A percentile compares a stretch with the other conserved stretches of the same genome.
phyloP scores from a whole-genome alignment of 1,140 invertebrate species.

The Babylonia areolata region DNA sequence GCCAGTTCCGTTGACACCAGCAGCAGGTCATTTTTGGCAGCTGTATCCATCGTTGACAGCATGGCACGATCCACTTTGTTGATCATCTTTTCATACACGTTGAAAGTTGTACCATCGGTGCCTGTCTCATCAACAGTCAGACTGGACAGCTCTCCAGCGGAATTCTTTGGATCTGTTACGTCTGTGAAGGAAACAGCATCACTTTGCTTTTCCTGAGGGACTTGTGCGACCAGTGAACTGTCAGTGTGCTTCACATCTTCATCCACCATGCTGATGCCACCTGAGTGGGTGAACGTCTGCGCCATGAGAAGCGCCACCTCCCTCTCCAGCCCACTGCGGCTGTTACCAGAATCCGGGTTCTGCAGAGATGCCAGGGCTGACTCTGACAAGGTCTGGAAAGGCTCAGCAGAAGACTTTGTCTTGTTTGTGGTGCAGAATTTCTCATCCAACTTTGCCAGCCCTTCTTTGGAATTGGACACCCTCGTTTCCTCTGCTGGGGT shows the following conservation, averaged over 20 bases:
- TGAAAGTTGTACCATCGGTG: too few relatives aligned
- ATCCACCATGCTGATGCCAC: neutral
- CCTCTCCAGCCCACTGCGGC: slow-evolving; percentile 28
- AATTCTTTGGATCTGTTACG: neutral
- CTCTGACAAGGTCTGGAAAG: neutral
- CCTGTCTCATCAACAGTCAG: neutral
- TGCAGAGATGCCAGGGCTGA: neutral
- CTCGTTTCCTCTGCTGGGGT: neutral
- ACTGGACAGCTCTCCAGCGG: neutral
- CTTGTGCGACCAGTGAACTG: too few relatives aligned
- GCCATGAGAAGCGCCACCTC: slow-evolving; percentile 37
- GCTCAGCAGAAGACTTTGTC: neutral
- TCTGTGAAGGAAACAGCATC: neutral
- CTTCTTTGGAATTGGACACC: neutral
- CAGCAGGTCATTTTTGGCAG: slow-evolving; percentile 15
- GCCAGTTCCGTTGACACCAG: slow-evolving; percentile 32
- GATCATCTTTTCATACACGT: slow-evolving; percentile 23
- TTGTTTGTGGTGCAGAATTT: neutral
- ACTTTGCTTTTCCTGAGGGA: too few relatives aligned
- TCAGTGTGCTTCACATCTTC: neutral
- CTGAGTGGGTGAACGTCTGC: slow-evolving; percentile 29
- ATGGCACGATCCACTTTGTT: slow-evolving; percentile 26
- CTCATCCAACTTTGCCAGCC: neutral
- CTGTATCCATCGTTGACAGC: neutral
- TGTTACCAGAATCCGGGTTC: neutral